phyloP scores from a whole-genome alignment of 2,888 invertebrate genomes.

The Schizaphis graminum region DNA sequence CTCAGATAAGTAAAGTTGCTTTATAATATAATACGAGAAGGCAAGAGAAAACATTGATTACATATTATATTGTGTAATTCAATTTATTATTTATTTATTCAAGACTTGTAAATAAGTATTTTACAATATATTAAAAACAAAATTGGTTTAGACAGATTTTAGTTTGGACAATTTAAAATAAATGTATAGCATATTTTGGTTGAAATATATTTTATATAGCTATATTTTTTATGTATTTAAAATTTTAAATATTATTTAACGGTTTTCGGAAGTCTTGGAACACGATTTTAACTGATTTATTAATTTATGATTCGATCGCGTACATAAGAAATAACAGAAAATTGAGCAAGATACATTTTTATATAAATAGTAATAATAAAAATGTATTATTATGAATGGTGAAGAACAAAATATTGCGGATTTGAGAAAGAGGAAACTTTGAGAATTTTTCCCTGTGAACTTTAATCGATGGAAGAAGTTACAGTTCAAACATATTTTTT shows the following conservation, averaged over 20 bases:
- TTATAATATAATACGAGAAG: not conserved
- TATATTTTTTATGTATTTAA: not conserved
- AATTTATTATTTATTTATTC: not conserved
- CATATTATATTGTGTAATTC: not conserved
- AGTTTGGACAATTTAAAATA: not conserved
- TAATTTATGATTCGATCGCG: not conserved
- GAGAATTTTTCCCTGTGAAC: not conserved
- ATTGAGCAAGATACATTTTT: not conserved
- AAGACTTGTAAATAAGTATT: not conserved
- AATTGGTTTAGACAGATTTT: not conserved
- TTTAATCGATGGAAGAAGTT: not conserved
- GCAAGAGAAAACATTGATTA: not conserved
- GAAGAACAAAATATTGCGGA: not conserved
- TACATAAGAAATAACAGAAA: not conserved
- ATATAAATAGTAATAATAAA: not conserved
- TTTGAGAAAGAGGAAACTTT: not conserved
- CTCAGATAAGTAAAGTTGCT: accelerated
- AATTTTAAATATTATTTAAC: not conserved
- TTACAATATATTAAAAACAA: not conserved
- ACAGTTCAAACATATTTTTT: not conserved
- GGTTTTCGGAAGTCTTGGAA: not conserved
- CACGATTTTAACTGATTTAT: not conserved
- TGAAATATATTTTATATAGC: not conserved
- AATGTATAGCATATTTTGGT: not conserved
- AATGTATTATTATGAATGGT: not conserved